Evolutionary conservation across 2,797 vertebrate genomes (phyloP), one percentile per base, ranked within the genome.

Genomic region (Hipposideros larvatus): DNA sequence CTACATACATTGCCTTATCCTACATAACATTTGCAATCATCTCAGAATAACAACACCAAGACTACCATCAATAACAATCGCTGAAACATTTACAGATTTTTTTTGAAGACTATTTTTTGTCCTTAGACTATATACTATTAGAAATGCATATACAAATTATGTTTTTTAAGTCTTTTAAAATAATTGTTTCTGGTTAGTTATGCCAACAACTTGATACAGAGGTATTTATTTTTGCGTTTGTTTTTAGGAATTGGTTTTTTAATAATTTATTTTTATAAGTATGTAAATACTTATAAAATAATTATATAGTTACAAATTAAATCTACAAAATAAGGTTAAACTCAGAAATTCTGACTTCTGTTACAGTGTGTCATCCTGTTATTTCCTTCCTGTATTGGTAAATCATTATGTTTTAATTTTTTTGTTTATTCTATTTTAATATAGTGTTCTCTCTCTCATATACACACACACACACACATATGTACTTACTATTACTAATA

Each of bases 301-400:
- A 79, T 55, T 53, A 34, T 28, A 55, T 65, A 9, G 26, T 65
- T 82, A 28, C 28, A 74, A 22, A 28, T 83, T 11, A 89, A 83
- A 65, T 80, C 84, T 93, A 63, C 18, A 73, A 59, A 80, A 73
- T 57, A 78, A 59, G 15, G 53, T 68, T 68, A 34, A 80, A 87
- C 43, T 61, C 55, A 87, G 83, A 78, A 82, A 88, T 51, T 63
- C 34, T n/a, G 74, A 22, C 31, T 93, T 88, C 77, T 80, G 28
- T 65, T 82, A 11, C 22, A 41, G 48, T 83, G 4, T 22, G 11
- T 89, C 19, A 37, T 41, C 10, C 31, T 59, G 24, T 59, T 83
- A 4, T 2, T 57, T 7, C 7, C 34, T 70, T 28, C 46, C 16
- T 74, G 10, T 9, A 6, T 46, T 34, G 70, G 31, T 83, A 74